Conservation (phyloP, 2,797 vertebrate genomes). For the Enteromius mattozi region DNA sequence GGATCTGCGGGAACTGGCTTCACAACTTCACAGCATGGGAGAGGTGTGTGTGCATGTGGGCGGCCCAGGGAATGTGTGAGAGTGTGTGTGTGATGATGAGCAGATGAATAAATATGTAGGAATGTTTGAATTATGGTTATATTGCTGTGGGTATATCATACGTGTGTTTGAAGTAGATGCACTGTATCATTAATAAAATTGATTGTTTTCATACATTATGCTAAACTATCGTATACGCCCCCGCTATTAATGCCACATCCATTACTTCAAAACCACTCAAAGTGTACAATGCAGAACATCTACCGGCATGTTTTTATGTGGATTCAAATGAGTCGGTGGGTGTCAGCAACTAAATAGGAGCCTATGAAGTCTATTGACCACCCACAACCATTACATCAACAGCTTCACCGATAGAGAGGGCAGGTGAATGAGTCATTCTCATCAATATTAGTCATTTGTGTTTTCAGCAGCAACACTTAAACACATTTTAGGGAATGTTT, state of each 20-base stretch:
- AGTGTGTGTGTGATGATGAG: neutral
- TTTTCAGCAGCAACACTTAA: conserved; percentile 37
- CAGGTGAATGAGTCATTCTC: conserved; percentile 36
- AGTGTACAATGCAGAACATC: neutral
- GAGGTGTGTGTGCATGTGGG: conserved; percentile 78
- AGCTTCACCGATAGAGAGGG: conserved; percentile 9
- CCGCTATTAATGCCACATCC: conserved; percentile 3
- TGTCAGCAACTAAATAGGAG: neutral
- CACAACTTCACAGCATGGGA: conserved; percentile 93
- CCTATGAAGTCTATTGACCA: conserved; percentile 29
- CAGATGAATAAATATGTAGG: conserved; percentile 6
- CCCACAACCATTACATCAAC: conserved; percentile 33
- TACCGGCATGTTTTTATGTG: conserved; percentile 6
- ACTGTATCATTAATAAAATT: conserved; percentile 19
- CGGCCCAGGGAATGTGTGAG: conserved; percentile 10
- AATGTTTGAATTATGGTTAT: conserved; percentile 27
- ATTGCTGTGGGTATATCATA: neutral
- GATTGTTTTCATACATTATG: conserved; percentile 8
- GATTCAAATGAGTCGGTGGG: conserved; percentile 22
- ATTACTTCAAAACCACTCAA: conserved; percentile 1
- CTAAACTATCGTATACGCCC: neutral
- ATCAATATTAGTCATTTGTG: conserved; percentile 39
- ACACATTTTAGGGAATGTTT: conserved; percentile 31
- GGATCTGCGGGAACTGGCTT: conserved; percentile 84
- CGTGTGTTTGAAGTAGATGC: neutral